Evolutionary conservation across 2,888 invertebrate genomes (phyloP).

Genomic region (Gymnocheta viridis): DNA sequence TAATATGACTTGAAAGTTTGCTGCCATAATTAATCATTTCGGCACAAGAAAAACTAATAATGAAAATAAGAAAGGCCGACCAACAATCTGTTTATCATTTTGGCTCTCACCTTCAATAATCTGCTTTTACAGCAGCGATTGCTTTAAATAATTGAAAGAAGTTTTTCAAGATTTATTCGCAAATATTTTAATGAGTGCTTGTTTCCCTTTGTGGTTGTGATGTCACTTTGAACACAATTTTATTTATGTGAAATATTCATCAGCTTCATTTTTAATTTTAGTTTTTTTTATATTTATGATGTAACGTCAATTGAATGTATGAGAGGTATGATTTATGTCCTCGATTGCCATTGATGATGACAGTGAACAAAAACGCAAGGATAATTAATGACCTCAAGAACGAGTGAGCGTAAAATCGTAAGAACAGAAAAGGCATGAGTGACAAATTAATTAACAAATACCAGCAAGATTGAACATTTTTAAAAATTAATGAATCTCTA

Average conservation of each 20-base stretch:
- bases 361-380: not conserved
- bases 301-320: slow-evolving; percentile 36
- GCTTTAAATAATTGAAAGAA: slow-evolving; percentile 44
- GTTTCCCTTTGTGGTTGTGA: not conserved
- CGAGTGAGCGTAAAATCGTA: not conserved
- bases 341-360: slow-evolving; percentile 22
- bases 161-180: not conserved
- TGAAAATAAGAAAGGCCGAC: too few species aligned
- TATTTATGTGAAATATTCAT: not conserved
- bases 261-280: not conserved
- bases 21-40: too few species aligned
- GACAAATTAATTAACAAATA: slow-evolving; percentile 24
- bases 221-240: not conserved
- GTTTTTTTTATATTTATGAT: slow-evolving; percentile 49
- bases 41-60: too few species aligned
- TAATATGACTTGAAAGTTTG: too few species aligned
- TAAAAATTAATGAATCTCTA: too few species aligned
- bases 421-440: not conserved
- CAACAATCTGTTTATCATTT: too few species aligned
- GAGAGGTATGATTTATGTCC: slow-evolving; percentile 55
- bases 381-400: slow-evolving; percentile 5
- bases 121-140: too few species aligned
- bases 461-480: not conserved
- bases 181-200: not conserved
- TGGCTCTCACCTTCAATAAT: too few species aligned